These are phyloP conservation scores for Phalacrocorax pelagicus DNA, from an alignment of 2,113 vertebrate genomes.

Conservation along the genomic window DNA sequence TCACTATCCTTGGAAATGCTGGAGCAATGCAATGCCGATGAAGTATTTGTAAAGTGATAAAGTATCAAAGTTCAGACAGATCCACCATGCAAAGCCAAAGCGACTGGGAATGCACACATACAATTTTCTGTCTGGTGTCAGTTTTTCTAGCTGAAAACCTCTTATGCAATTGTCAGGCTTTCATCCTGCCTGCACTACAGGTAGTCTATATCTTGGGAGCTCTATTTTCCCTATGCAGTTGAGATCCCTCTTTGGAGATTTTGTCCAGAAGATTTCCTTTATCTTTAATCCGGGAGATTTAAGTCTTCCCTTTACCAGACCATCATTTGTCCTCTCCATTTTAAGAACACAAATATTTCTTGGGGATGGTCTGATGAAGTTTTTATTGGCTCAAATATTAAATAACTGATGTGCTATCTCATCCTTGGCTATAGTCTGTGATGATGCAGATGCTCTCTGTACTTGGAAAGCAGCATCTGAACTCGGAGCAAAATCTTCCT, in stretches of 20 bases:
- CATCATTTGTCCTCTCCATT: background rate
- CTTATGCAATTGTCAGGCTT: background rate
- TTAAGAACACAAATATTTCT: constrained; percentile 7
- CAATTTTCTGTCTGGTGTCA: background rate
- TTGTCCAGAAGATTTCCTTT: background rate
- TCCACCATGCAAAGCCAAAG: background rate
- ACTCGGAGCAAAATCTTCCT: background rate
- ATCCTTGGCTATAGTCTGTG: constrained; percentile 11
- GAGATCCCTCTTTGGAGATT: background rate
- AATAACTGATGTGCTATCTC: constrained; percentile 37
- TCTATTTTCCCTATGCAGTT: background rate
- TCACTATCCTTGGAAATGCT: background rate
- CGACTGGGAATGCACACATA: background rate
- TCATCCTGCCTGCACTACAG: background rate
- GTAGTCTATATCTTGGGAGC: background rate
- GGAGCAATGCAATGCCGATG: background rate
- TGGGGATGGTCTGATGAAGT: background rate
- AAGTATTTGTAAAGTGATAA: background rate
- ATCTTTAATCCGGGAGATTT: background rate
- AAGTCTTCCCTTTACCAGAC: constrained; percentile 4
- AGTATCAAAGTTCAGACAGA: background rate
- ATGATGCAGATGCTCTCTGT: constrained; percentile 15
- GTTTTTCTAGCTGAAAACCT: background rate
- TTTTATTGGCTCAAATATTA: constrained; percentile 45
- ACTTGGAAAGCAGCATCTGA: constrained; percentile 23